Evolutionary conservation across 2,888 invertebrate genomes (phyloP).

Genomic region (Dorcus hopei): DNA sequence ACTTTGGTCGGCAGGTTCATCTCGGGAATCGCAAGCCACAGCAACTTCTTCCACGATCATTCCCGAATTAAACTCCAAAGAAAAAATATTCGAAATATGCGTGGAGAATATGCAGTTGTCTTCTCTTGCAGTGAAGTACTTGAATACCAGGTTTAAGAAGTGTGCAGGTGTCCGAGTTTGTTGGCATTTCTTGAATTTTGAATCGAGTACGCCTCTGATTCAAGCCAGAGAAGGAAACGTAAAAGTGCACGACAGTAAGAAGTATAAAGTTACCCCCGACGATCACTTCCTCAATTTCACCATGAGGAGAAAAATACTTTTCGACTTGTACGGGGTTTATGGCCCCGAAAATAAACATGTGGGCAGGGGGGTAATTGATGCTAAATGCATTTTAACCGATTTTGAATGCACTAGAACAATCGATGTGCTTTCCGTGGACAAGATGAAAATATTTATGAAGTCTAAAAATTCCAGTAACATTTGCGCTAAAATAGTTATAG

Average conservation of each 20-base stretch:
- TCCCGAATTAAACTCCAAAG: background rate
- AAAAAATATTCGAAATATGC: conserved; percentile 13
- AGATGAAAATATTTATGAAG: conserved; percentile 8
- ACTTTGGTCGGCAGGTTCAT: conserved; percentile 1
- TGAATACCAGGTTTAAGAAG: conserved; percentile 7
- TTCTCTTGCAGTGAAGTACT: conserved; percentile 1
- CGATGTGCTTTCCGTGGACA: conserved; percentile 13
- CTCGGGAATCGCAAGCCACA: conserved; percentile 1
- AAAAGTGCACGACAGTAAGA: conserved; percentile 10
- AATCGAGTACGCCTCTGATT: conserved; percentile 9
- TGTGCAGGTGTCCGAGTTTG: conserved; percentile 10
- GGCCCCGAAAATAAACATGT: conserved; percentile 12
- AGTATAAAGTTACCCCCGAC: conserved; percentile 14
- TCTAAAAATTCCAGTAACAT: conserved; percentile 2
- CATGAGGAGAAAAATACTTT: conserved; percentile 3
- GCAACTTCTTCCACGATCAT: background rate
- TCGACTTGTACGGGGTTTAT: conserved; percentile 14
- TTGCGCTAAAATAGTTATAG: too few species aligned
- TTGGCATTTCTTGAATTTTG: conserved; percentile 20
- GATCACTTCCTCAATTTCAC: conserved; percentile 14
- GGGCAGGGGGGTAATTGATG: conserved; percentile 15
- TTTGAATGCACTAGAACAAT: conserved; percentile 1
- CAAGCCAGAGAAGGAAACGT: conserved; percentile 1
- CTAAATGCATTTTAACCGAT: conserved; percentile 9
- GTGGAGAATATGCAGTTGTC: conserved; percentile 14